phyloP scores from a whole-genome alignment of 2,113 vertebrate species.

The Delphinus delphis region DNA sequence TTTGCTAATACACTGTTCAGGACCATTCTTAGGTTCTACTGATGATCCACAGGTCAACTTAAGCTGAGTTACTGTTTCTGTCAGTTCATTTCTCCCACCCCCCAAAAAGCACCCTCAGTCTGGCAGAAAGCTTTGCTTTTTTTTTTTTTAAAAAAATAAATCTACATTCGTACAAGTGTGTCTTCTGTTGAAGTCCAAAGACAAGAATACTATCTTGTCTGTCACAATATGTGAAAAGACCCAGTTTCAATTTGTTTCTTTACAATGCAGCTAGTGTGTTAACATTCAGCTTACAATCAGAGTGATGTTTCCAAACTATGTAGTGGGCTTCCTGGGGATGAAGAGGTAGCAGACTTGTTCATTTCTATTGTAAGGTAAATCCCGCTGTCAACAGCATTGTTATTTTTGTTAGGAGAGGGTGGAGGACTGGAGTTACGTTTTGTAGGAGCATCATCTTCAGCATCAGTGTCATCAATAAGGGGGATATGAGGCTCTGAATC shows the following conservation, averaged over 20 bases:
- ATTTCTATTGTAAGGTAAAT: constrained; percentile 95
- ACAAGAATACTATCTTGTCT: constrained; percentile 88
- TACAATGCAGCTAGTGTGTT: constrained; percentile 89
- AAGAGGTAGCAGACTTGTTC: constrained; percentile 94
- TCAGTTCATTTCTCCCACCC: constrained; percentile 90
- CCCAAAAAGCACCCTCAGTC: constrained; percentile 91
- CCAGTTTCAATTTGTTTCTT: constrained; percentile 89
- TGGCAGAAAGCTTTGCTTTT: constrained; percentile 90
- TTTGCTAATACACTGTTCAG: constrained; percentile 86
- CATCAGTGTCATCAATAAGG: constrained; percentile 98
- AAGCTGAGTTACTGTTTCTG: constrained; percentile 89
- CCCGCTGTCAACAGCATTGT: constrained; percentile 97
- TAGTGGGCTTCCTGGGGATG: constrained; percentile 96
- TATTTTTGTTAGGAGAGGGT: constrained; percentile 98
- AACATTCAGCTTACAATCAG: constrained; percentile 93
- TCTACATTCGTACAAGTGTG: constrained; percentile 96
- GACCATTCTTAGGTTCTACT: constrained; percentile 87
- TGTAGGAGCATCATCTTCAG: constrained; percentile 97
- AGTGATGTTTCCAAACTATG: constrained; percentile 99
- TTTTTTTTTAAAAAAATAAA: constrained; percentile 89
- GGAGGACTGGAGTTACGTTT: constrained; percentile 95
- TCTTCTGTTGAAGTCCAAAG: constrained; percentile 94
- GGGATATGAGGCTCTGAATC: constrained; percentile 99
- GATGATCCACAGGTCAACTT: constrained; percentile 93
- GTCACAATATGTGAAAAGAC: constrained; percentile 88